Base-by-base conservation (phyloP, 2,888 invertebrate genomes). In the Autographa pulchrina region DNA sequence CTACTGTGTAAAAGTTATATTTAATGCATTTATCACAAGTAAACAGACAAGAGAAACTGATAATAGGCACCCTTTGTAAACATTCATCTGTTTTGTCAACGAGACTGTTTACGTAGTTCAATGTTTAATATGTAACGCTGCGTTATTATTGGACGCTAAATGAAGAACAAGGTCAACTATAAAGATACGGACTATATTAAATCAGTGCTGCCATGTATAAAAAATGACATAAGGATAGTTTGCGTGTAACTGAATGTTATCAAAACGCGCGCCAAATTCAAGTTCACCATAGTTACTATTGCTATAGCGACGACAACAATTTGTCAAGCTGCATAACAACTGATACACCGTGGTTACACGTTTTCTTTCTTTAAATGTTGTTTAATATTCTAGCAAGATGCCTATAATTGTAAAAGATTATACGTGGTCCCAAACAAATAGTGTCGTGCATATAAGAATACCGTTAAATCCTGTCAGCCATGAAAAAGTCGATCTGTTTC, bases 331-430 rank as follows among this genome's bases (percentile, higher is more conserved):
- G 20, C 32, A 11, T 18, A 52, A 4, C 16, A 18, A 2, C 9
- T 14, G n/a, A n/a, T n/a, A n/a, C n/a, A n/a, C n/a, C n/a, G n/a
- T n/a, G n/a, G n/a, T n/a, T n/a, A 20, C 14, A 0, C 20, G 18
- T 54, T 8, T 32, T 38, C 25, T 61, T 18, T 13, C 7, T 14
- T 11, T 66, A 14, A 52, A n/a, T 38, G 20, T 52, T 32, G 41
- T 32, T 11, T 32, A 11, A 20, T 25, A 41, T 70, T 0, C n/a
- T n/a, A 52, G 25, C 2, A 88, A 81, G 75, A 98, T 98, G 97
- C 97, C 97, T n/a, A 96, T 98, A 80, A 82, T 97, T 80, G 96
- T 98, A 0, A 97, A 97, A 93, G 97, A 98, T 93, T 97, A 96
- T 86, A 96, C 96, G 52, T 98, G 98, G 98, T 96, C 96, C 54